Evolutionary conservation across 2,113 vertebrate genomes (phyloP), one percentile per base, ranked within the genome.

Genomic region (Lepisosteus oculatus): DNA sequence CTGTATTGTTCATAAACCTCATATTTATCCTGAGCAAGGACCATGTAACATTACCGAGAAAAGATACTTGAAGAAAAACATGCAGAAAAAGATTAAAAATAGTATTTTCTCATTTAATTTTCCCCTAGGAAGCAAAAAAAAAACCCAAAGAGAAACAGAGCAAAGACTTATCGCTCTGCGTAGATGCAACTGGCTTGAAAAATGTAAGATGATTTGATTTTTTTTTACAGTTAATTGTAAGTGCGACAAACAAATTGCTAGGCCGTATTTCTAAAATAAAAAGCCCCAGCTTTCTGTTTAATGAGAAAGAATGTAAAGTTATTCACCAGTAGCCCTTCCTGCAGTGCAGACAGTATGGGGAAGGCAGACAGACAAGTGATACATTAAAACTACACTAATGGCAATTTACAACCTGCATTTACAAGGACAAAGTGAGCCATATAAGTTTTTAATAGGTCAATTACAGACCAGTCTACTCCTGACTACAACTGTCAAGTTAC

Each of bases 361-460:
- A 89, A 84, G 83, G 76, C 78, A 76, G 81, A 83, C 86, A 90
- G 88, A 91, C 87, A 88, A 81, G 84, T 87, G 86, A 85, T 84
- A 80, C 87, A 90, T 91, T 91, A 92, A 90, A 88, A 85, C 78
- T 74, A 70, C 80, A 75, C 85, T 89, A 89, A 90, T 88, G 86
- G 89, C 88, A 87, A 89, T 90, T 91, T 92, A 90, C 85, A 88
- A 79, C 85, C 82, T 85, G 86, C 85, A 86, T 86, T 78, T 79
- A 73, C 71, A 74, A 57, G 67, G 80, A 68, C 13, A 70, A 67
- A 85, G 73, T 69, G 77, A 84, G 74, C 2, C 78, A 74, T 79
- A 76, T 71, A 76, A 81, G 62, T 6, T 71, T 72, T 76, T 45
- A 72, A 69, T 73, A 84, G 47, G 47, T 51, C 47, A 51, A 51